Percentiles rank a stretch among this genome's conserved stretches.
Evolutionary conservation across 2,797 vertebrate species (phyloP).

Genomic region (Xiphorhynchus erythropygius): DNA sequence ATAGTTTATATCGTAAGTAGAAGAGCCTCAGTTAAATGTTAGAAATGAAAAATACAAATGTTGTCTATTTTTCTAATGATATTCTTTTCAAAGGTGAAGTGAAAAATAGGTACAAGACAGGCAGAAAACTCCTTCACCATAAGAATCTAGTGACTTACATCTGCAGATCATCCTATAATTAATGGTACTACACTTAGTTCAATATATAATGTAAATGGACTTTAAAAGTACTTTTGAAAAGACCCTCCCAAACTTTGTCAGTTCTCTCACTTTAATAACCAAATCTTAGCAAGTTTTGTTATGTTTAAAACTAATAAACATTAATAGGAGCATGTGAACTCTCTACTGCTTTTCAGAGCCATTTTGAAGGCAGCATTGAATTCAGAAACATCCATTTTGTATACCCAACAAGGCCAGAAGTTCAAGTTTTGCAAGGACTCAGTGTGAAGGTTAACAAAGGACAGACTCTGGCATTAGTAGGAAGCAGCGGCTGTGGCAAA

Average conservation of each 20-base stretch:
- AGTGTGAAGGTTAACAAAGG: constrained; percentile 75
- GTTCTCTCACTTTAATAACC: neutral
- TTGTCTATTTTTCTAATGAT: neutral
- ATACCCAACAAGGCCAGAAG: constrained; percentile 76
- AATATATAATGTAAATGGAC: neutral
- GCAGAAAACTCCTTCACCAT: neutral
- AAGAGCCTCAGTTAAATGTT: neutral
- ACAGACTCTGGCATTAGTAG: constrained; percentile 79
- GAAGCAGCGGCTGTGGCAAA: constrained; percentile 82
- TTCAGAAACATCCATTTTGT: constrained; percentile 75
- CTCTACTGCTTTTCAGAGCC: constrained; percentile 40
- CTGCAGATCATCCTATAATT: neutral
- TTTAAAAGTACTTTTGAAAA: neutral
- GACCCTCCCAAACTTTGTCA: neutral
- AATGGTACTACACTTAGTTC: neutral
- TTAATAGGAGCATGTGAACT: neutral
- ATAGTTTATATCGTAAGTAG: neutral
- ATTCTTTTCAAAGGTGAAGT: neutral
- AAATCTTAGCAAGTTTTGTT: neutral
- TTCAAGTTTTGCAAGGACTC: constrained; percentile 77
- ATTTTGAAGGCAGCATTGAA: constrained; percentile 76
- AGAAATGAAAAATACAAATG: neutral
- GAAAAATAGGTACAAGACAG: neutral
- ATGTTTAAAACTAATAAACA: neutral
- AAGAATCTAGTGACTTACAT: neutral